phyloP scores from a whole-genome alignment of 2,888 invertebrate species.

The Hirtodrosophila duncani region DNA sequence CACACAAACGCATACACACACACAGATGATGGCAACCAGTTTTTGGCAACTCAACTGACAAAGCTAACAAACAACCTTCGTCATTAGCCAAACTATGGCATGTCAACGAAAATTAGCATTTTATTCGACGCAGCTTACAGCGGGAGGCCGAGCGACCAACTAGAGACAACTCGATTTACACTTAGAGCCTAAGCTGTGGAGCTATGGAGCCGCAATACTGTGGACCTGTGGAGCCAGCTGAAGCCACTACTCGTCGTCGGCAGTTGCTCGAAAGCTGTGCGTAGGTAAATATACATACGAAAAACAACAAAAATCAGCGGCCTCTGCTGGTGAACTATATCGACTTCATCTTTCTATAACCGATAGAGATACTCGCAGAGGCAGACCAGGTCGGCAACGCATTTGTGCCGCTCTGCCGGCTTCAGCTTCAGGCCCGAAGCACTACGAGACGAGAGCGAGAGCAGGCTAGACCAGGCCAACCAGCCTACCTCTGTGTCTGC shows the following conservation, averaged over 20 bases:
- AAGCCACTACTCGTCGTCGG: conserved; percentile 13
- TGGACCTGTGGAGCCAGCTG: conserved; percentile 2
- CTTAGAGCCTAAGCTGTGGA: conserved; percentile 13
- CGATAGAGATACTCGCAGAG: too few species aligned
- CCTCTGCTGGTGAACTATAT: conserved; percentile 40
- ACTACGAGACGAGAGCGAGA: too few species aligned
- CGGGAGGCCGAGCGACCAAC: conserved; percentile 28
- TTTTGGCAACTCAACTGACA: conserved; percentile 62
- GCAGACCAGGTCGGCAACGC: too few species aligned
- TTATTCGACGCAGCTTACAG: conserved; percentile 38
- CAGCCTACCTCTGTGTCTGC: conserved; percentile 28
- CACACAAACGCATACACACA: conserved; percentile 24
- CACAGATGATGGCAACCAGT: conserved; percentile 52
- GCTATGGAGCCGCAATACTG: conserved; percentile 22
- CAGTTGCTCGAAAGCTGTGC: conserved; percentile 57
- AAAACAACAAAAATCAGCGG: too few species aligned
- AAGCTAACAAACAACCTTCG: conserved; percentile 72
- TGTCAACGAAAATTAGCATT: conserved; percentile 74
- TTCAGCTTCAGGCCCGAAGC: too few species aligned
- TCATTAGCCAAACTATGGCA: conserved; percentile 74
- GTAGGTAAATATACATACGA: conserved; percentile 59
- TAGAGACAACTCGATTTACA: conserved; percentile 49
- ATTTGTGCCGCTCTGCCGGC: too few species aligned
- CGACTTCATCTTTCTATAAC: too few species aligned
- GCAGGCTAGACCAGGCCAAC: too few species aligned